These are phyloP conservation scores for Temnopleurus reevesii DNA, from an alignment of 53 echinoderm and acorn worm genomes.

Conservation along the genomic window DNA sequence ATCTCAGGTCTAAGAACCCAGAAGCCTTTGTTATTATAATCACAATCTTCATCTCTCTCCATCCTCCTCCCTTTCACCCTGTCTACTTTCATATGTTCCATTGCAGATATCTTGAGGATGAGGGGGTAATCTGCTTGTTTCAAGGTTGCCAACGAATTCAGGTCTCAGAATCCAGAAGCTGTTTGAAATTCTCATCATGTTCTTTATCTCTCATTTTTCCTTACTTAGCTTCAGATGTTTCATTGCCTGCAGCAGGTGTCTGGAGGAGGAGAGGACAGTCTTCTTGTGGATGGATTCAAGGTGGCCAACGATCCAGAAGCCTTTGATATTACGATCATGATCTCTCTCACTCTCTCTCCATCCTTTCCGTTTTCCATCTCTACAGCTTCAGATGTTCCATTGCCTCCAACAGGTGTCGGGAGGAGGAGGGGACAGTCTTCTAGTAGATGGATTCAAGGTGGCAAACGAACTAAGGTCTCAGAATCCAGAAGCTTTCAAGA, in stretches of 20 bases:
- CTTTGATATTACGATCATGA: constrained; percentile 5
- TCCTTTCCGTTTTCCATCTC: too few species aligned
- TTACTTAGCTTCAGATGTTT: constrained; percentile 17
- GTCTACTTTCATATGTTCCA: too few species aligned
- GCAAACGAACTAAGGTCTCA: constrained; percentile 6
- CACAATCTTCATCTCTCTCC: too few species aligned
- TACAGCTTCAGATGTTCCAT: constrained; percentile 35
- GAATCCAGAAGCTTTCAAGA: constrained; percentile 12
- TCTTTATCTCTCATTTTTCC: too few species aligned
- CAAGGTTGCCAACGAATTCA: too few species aligned
- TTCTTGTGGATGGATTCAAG: constrained; percentile 22
- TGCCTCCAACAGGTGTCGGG: constrained; percentile 10
- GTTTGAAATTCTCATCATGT: too few species aligned
- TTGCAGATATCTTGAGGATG: too few species aligned
- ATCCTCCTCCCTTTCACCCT: too few species aligned
- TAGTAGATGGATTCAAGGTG: constrained; percentile 19
- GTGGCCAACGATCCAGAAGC: constrained; percentile 32
- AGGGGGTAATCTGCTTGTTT: too few species aligned
- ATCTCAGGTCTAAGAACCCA: not conserved
- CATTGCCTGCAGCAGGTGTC: constrained; percentile 24
- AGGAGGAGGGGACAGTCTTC: constrained; percentile 28
- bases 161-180: too few species aligned
- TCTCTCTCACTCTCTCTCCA: too few species aligned
- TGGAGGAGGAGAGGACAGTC: constrained; percentile 24
- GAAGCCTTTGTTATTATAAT: constrained; percentile 6